These are phyloP conservation scores for Sebastes hubbsi DNA, from an alignment of 2,797 vertebrate genomes.

Conservation along the genomic window DNA sequence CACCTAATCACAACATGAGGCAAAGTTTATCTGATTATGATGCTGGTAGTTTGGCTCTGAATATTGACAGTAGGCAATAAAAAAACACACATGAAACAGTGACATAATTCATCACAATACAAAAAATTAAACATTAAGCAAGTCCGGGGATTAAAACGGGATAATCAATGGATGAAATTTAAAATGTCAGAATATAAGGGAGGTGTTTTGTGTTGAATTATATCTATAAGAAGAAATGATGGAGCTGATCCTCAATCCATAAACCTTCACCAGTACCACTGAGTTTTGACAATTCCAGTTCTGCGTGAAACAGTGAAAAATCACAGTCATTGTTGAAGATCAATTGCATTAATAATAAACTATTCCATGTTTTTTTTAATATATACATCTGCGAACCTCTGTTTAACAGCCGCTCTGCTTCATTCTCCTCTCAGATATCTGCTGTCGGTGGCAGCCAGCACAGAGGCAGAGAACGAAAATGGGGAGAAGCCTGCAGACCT, in stretches of 20 bases:
- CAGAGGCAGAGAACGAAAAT: conserved; percentile 85
- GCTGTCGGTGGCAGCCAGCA: conserved; percentile 88
- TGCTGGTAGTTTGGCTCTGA: neutral
- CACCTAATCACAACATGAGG: neutral
- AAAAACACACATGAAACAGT: neutral
- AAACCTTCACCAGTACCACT: neutral
- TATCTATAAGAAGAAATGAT: neutral
- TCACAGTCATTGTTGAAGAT: neutral
- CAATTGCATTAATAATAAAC: neutral
- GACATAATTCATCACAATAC: neutral
- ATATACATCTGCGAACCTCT: neutral
- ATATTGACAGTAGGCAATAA: neutral
- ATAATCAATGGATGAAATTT: neutral
- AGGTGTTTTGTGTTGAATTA: neutral
- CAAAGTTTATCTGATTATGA: no score
- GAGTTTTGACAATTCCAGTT: neutral
- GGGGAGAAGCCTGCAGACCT: conserved; percentile 93
- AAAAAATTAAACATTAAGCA: neutral
- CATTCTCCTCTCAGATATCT: conserved; percentile 84
- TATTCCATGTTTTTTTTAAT: neutral
- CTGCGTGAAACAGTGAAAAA: neutral
- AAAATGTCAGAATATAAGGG: neutral
- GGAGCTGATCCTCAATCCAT: neutral
- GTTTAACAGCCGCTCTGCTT: neutral
- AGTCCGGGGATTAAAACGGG: neutral